phyloP scores from a whole-genome alignment of 2,113 vertebrate genomes.

The Geococcyx californianus region DNA sequence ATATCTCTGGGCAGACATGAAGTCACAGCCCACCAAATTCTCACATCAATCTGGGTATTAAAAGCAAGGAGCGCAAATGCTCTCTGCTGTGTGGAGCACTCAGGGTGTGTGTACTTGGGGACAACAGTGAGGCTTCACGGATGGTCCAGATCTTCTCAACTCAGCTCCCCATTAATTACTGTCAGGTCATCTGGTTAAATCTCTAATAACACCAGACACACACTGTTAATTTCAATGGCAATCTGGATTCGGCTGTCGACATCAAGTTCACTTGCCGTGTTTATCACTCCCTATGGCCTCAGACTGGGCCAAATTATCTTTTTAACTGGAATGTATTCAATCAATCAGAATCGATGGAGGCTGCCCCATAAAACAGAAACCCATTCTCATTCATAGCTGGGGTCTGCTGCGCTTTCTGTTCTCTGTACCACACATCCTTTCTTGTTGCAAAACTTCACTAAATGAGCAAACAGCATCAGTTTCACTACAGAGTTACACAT shows the following conservation, averaged over 20 bases:
- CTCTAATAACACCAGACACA: slow-evolving; percentile 8
- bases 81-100: background rate
- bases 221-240: slow-evolving; percentile 18
- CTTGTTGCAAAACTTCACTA: background rate
- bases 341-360: background rate
- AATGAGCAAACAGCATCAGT: background rate
- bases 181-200: slow-evolving; percentile 8
- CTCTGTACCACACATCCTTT: background rate
- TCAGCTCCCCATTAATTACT: background rate
- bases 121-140: background rate
- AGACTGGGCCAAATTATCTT: background rate
- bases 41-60: background rate
- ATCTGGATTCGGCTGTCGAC: slow-evolving; percentile 9
- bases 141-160: background rate
- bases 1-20: background rate
- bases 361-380: background rate
- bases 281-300: background rate
- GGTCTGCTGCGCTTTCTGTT: background rate
- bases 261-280: background rate
- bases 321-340: background rate
- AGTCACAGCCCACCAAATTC: background rate
- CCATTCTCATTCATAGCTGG: background rate
- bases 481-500: background rate
- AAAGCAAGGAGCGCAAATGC: background rate
- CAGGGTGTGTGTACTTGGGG: rapidly evolving